A percentile compares a stretch with the other conserved stretches of the same genome.
phyloP scores from a whole-genome alignment of 2,888 invertebrate genomes.

The Lucinisca nassula region DNA sequence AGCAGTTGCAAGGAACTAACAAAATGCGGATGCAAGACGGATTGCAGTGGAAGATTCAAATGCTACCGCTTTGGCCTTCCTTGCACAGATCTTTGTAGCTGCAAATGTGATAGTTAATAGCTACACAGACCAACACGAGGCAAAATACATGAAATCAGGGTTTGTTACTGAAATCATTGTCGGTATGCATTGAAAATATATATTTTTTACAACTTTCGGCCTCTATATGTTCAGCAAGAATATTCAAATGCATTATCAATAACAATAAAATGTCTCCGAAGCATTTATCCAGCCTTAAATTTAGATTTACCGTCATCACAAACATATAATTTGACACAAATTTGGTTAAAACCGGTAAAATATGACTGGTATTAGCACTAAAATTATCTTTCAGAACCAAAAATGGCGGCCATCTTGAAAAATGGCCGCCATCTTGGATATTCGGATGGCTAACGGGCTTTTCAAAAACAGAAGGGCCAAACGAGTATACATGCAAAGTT shows the following conservation, averaged over 20 bases:
- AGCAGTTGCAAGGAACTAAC: constrained; percentile 30
- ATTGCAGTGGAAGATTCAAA: neutral
- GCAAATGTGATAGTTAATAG: neutral
- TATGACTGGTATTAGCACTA: neutral
- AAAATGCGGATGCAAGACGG: constrained; percentile 40
- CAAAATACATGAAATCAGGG: neutral
- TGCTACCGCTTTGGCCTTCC: neutral
- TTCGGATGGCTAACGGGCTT: too few relatives aligned
- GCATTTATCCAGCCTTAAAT: too few relatives aligned
- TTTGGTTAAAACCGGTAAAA: neutral
- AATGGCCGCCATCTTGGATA: too few relatives aligned
- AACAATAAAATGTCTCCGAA: too few relatives aligned
- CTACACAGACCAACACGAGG: neutral
- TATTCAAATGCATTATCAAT: too few relatives aligned
- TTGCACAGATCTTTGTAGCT: neutral
- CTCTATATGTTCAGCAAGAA: neutral
- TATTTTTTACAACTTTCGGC: neutral
- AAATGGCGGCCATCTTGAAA: too few relatives aligned
- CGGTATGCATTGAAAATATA: too few relatives aligned
- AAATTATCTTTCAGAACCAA: too few relatives aligned
- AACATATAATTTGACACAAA: neutral
- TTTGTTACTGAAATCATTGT: neutral
- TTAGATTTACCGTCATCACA: neutral
- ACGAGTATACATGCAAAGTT: too few relatives aligned
- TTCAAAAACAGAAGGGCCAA: too few relatives aligned